These are phyloP conservation scores for Drosophila bipectinata DNA, from an alignment of 1,140 invertebrate species.

Conservation along the genomic window DNA sequence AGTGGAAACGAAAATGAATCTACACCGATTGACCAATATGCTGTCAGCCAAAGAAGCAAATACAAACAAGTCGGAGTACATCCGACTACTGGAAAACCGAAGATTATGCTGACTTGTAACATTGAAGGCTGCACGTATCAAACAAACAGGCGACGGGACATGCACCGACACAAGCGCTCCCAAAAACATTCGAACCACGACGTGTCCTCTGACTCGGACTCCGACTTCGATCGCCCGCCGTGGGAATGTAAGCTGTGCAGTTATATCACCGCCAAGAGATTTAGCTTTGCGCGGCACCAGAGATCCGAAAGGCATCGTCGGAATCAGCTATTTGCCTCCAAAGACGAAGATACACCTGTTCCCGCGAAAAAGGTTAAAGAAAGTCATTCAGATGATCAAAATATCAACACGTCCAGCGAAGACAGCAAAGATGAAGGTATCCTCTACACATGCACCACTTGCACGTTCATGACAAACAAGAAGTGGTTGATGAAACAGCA, in stretches of 20 bases:
- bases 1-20: not conserved
- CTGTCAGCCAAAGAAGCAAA: not conserved
- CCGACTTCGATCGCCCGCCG: constrained; percentile 22
- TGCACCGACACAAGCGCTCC: constrained; percentile 28
- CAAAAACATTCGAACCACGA: constrained; percentile 14
- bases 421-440: not conserved
- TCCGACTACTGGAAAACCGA: not conserved
- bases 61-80: not conserved
- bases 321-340: not conserved
- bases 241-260: constrained; percentile 19
- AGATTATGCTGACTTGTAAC: constrained; percentile 7
- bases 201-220: constrained; percentile 22
- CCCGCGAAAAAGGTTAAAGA: not conserved
- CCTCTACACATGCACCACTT: constrained; percentile 15
- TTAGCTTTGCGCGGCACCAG: constrained; percentile 26
- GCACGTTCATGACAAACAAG: constrained; percentile 5
- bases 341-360: constrained; percentile 2
- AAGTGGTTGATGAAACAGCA: constrained; percentile 1
- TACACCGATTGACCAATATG: not conserved
- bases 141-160: constrained; percentile 27
- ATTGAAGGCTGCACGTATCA: constrained; percentile 29
- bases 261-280: constrained; percentile 37
- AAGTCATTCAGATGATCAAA: not conserved
- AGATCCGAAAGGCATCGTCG: constrained; percentile 1
- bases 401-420: not conserved